Base-by-base conservation (phyloP, 2,113 vertebrate species). In the Rhegmatorhina hoffmannsi region DNA sequence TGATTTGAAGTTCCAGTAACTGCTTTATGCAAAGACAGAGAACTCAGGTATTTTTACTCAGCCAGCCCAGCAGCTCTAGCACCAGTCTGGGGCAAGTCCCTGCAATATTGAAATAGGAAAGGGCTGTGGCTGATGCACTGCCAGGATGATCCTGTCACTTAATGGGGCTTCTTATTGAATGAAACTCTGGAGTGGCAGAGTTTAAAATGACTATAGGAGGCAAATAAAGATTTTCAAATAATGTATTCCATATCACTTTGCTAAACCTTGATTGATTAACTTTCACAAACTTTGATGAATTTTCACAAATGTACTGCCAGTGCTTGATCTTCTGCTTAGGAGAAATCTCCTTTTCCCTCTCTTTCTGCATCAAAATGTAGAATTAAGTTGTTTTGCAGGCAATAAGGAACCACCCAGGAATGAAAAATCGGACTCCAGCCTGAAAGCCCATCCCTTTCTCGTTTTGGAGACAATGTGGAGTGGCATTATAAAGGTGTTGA, bases 401-500 rank as follows among this genome's bases (percentile, higher is more conserved):
- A 72, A 12, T 28, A 62, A 40, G 29, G 26, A 89, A 66, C 26
- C 43, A 11, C 18, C 18, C 40, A 29, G 44, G 64, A 78, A 78
- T 56, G 33, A 49, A 83, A 82, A 80, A 29, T 29, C 74, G 5
- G 74, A 2, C 31, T 53, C 52, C 46, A 55, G 70, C 9, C 64
- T 64, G 76, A 91, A 84, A 95, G 44, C 73, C 20, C 46, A 6
- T 40, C 75, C 74, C 21, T 34, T 72, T 25, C 84, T 80, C 7
- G 13, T 72, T 83, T 49, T 16, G 83, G 56, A 70, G 76, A n/a
- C 79, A 43, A 46, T 1, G 1, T 49, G 69, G 44, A 95, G 53
- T 15, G 77, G 40, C 76, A 2, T 92, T 92, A 86, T 93, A 69
- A 84, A 95, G 93, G 83, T 96, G 90, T 93, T 93, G 93, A 90